Evolutionary conservation across 2,888 invertebrate species (phyloP), one percentile per base, ranked within the genome.

Genomic region (Catocala sponsa): DNA sequence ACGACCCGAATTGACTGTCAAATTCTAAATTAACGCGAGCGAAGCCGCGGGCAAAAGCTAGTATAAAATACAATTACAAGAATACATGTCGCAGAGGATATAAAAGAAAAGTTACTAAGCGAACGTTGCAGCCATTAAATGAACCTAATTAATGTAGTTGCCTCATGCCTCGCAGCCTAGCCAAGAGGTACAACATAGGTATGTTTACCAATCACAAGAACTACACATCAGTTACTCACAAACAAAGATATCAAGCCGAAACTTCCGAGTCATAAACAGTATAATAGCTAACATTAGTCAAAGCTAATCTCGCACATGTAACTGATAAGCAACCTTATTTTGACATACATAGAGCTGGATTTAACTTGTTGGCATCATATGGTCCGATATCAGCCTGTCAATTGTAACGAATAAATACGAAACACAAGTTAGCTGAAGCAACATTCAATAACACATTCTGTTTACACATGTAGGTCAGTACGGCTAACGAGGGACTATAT

Each of bases 391-490:
- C 50, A 58, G 55, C 15, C 55, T 57, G 66, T 65, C 71, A 68
- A 70, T 73, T 67, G 68, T 62, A 56, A 68, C 69, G 70, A 74
- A 76, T 77, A 81, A 78, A 80, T 70, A 74, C 68, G 68, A 63
- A 65, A 70, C 57, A 68, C 59, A 57, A 70, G 68, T 70, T 64
- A 61, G 65, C 63, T 47, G 62, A 63, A 58, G 70, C 70, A 63
- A 72, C 79, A 76, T 83, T 83, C 82, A 83, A 86, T 83, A 81
- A 80, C 76, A 76, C 68, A 82, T 80, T 74, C 77, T 74, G 78
- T 81, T 74, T 78, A 80, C 82, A 78, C 74, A 85, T 85, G 78
- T 85, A 84, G 87, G 86, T 83, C 86, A 84, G 76, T 74, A 60
- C 66, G 56, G 70, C 79, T 83, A 83, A 84, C 83, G 81, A 81